Conservation (phyloP, 2,888 invertebrate genomes). For the Orthosia cruda region DNA sequence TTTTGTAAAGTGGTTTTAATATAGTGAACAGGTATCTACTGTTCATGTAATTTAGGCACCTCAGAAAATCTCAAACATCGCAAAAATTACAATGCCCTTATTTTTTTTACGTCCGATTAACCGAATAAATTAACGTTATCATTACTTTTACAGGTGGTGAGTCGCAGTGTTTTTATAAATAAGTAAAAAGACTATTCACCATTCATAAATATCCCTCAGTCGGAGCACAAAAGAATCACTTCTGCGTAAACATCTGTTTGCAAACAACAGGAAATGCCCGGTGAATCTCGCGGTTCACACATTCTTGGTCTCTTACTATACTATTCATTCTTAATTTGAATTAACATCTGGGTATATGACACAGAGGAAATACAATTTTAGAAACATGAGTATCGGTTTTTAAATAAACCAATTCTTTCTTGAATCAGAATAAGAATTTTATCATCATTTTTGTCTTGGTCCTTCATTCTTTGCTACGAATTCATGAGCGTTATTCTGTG, state of each 20-base stretch:
- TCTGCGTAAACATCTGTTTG: slow-evolving; percentile 61
- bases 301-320: slow-evolving; percentile 61
- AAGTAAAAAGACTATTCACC: slow-evolving; percentile 4
- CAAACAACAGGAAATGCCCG: slow-evolving; percentile 71
- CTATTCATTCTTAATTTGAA: slow-evolving; percentile 35
- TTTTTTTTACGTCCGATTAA: not conserved
- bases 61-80: not conserved
- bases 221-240: slow-evolving; percentile 67
- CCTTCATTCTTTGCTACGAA: not conserved
- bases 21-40: not conserved
- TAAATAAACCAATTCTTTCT: not conserved
- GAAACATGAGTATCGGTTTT: slow-evolving; percentile 15
- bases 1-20: not conserved
- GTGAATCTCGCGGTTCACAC: slow-evolving; percentile 54
- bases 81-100: not conserved
- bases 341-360: slow-evolving; percentile 42
- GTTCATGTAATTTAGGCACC: not conserved
- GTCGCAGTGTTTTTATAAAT: not conserved
- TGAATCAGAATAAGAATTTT: too few species aligned
- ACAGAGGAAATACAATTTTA: slow-evolving; percentile 43
- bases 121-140: not conserved
- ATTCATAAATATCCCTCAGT: slow-evolving; percentile 25
- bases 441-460: too few species aligned
- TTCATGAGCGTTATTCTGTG: not conserved
- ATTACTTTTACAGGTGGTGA: not conserved